Conservation (phyloP, 23 tunicate species). For the Halocynthia roretzi region DNA sequence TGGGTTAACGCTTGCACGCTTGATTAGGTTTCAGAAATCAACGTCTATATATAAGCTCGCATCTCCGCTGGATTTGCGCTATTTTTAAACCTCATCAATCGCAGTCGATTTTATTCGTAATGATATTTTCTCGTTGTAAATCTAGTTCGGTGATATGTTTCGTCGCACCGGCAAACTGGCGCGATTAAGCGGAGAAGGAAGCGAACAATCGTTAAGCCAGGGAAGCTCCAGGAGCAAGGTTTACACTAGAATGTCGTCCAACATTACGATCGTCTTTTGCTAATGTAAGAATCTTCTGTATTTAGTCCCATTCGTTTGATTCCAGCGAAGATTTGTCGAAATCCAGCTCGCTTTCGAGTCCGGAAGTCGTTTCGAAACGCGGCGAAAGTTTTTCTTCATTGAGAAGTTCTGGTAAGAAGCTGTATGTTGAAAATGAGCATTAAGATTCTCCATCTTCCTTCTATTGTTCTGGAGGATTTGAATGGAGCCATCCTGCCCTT, state of each 20-base stretch:
- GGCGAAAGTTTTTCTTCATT: constrained; percentile 58
- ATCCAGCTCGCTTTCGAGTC: constrained; percentile 55
- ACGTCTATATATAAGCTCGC: no score
- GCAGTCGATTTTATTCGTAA: no score
- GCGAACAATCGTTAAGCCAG: constrained; percentile 52
- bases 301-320: constrained; percentile 52
- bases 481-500: no score
- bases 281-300: background rate
- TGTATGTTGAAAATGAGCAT: no score
- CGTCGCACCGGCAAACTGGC: constrained; percentile 18
- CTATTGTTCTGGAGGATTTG: no score
- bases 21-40: no score
- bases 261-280: background rate
- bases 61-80: no score
- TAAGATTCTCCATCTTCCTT: no score
- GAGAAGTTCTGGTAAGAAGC: constrained; percentile 49
- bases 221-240: constrained; percentile 84
- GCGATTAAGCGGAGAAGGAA: constrained; percentile 40
- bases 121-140: no score
- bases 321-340: constrained; percentile 73
- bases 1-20: no score
- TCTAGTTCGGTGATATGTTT: background rate
- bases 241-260: background rate
- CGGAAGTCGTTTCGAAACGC: constrained; percentile 42
- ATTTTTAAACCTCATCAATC: no score